Conservation (phyloP, 2,113 vertebrate genomes). For the Perognathus longimembris region DNA sequence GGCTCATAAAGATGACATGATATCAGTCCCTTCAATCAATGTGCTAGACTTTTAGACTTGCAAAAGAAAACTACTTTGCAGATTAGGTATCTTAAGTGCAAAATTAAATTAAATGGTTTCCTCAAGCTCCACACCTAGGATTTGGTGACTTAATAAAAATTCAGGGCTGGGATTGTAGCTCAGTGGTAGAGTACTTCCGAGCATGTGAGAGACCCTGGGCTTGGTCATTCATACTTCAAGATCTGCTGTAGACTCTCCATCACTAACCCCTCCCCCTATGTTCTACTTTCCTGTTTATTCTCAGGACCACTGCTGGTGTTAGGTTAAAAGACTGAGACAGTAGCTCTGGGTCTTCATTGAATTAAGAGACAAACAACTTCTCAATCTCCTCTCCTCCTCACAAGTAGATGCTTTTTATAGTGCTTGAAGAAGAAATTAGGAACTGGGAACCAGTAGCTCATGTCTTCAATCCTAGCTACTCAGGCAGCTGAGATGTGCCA, state of each 20-base stretch:
- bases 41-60: background rate
- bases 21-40: background rate
- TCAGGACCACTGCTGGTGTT: background rate
- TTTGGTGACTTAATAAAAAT: background rate
- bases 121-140: background rate
- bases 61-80: background rate
- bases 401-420: background rate
- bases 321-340: background rate
- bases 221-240: background rate
- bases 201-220: background rate
- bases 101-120: slow-evolving; percentile 36
- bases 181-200: background rate
- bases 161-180: background rate
- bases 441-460: no score
- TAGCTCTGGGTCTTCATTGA: background rate
- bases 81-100: background rate
- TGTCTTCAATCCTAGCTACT: no score
- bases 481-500: no score
- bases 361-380: background rate
- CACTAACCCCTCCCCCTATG: background rate
- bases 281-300: background rate
- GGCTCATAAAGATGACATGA: background rate
- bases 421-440: background rate
- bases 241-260: background rate
- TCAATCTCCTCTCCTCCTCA: no score